Evolutionary conservation across 1,140 invertebrate genomes (phyloP), one percentile per base, ranked within the genome.

Genomic region (Ceratosolen solmsi): DNA sequence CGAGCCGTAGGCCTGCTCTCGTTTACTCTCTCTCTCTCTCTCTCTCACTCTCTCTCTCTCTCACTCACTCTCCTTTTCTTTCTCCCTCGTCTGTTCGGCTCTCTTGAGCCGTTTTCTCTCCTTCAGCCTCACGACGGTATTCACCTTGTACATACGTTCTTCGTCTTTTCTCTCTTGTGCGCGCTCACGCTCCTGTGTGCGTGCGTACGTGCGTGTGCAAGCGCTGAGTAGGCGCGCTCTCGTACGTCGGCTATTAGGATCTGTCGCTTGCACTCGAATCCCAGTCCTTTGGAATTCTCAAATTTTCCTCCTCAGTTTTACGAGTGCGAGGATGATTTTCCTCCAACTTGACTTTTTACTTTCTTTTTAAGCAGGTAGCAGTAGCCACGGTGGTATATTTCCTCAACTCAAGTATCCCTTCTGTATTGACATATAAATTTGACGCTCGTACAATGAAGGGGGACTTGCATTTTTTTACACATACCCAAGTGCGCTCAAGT

Each of bases 231-330:
- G 33, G 27, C 63, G 63, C 63, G 63, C 60, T 17, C 33, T n/a
- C 63, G 63, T 68, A 38, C 20, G 2, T 38, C 63, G 33, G 33
- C 63, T 68, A 68, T n/a, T 68, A n/a, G 22, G 63, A 38, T 33
- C 63, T 68, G 63, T 54, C 71, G 83, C 82, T 76, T 4, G 17
- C 30, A 38, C 82, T 63, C 71, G 49, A 68, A 70, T 80, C 41
- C 3, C 33, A 22, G 41, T 54, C 60, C 49, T 36, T 68, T 15
- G 60, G 63, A 78, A 54, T 78, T 78, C 63, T 51, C 30, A 25
- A 49, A 33, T 78, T 73, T 73, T 73, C 71, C 22, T 73, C 71
- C 36, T 73, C 49, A n/a, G 13, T 73, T 54, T 30, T 30, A 9
- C 1, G 1, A 1, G 0, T 54, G 25, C n/a, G 2, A 54, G n/a